Base-by-base conservation (phyloP, 2,797 vertebrate species). In the Euthynnus affinis region DNA sequence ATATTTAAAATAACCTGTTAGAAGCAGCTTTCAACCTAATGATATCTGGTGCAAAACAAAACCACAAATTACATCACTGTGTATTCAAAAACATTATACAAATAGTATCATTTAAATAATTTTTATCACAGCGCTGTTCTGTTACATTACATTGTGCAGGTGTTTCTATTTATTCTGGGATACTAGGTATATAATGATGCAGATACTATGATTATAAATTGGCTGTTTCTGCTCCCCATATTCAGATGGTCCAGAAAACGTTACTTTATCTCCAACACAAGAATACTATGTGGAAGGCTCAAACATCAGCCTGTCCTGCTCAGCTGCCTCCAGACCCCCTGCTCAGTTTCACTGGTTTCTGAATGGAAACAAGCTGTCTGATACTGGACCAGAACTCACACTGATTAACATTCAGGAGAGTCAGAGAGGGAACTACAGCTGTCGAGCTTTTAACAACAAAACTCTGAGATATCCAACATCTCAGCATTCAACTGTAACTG, bases 361-460 rank as follows among this genome's bases (percentile, higher is more conserved):
- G 22, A 89, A 93, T 80, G 88, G 74, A 79, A 0, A 1, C 0
- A 0, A 0, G 20, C 23, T 73, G 23, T 1, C 67, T 37, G 5
- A 18, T 32, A 55, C 29, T 10, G 85, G 64, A 63, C 55, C 34
- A 73, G 71, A 90, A 17, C 80, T 92, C 42, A 57, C 1, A 15
- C 80, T 94, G 52, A 17, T 2, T 0, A 76, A 88, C 49, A 27
- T 88, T 65, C 61, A 85, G 22, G 17, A 8, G 48, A 74, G 0
- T 68, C 78, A 92, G 3, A 91, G 83, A 71, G 92, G 91, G 3
- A 87, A 67, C 72, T 93, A 94, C 88, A 91, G 58, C 88, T 92
- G 93, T 75, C 65, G n/a, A 76, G 83, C 90, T 14, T 78, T 58
- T 32, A 94, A 94, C 72, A 65, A 0, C 13, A 88, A 23, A 74